A percentile compares a stretch with the other conserved stretches of the same genome.
These are phyloP conservation scores for Podarcis lilfordi DNA, from an alignment of 2,797 vertebrate genomes.

Conservation along the genomic window DNA sequence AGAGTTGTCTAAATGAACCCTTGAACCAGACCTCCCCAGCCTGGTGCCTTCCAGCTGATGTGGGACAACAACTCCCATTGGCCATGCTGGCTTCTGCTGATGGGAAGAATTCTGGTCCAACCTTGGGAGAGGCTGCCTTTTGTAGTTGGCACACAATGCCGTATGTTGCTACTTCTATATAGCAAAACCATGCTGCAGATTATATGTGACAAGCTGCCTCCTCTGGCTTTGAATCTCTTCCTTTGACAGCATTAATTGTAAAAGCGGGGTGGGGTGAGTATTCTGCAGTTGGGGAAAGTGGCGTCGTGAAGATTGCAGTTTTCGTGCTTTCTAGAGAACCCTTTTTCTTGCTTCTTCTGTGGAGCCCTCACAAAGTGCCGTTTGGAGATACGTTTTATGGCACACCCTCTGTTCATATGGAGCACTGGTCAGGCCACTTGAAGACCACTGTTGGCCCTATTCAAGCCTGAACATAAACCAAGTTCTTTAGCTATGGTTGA, in stretches of 20 bases:
- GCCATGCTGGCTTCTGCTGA: too few relatives aligned
- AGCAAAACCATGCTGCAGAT: background rate
- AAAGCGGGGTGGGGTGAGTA: background rate
- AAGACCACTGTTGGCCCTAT: background rate
- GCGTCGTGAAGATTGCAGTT: background rate
- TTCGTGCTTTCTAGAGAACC: background rate
- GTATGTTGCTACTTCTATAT: background rate
- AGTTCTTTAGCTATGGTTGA: background rate
- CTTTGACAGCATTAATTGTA: background rate
- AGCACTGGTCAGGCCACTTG: background rate
- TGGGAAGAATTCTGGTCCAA: too few relatives aligned
- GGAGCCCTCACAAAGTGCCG: background rate
- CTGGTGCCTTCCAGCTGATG: too few relatives aligned
- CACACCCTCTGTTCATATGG: background rate
- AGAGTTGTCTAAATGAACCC: too few relatives aligned
- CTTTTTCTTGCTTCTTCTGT: background rate
- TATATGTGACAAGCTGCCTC: too few relatives aligned
- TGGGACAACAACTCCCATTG: too few relatives aligned
- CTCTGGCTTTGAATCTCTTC: background rate
- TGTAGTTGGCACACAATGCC: background rate
- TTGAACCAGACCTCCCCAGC: too few relatives aligned
- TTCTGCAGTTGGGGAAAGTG: background rate
- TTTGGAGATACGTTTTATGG: background rate
- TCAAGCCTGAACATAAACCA: background rate
- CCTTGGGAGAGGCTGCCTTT: too few relatives aligned